Conservation (phyloP, 2,888 invertebrate genomes). For the Spodoptera exigua region DNA sequence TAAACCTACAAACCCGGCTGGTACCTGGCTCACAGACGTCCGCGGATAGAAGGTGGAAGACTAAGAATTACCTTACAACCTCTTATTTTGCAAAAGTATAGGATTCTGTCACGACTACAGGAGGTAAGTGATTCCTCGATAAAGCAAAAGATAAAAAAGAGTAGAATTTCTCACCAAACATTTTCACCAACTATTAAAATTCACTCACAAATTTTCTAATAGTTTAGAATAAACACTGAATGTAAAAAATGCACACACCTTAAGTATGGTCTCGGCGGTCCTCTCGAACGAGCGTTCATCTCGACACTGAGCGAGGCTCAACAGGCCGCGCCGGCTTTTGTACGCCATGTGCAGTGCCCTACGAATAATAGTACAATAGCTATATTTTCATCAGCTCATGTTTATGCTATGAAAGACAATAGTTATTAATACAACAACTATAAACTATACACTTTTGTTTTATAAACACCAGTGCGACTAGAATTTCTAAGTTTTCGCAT, state of each 20-base stretch:
- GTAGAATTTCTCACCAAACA: not conserved
- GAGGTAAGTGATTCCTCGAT: too few relatives aligned
- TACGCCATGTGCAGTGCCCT: conserved; percentile 86
- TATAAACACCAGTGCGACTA: conserved; percentile 79
- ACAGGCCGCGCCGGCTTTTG: conserved; percentile 85
- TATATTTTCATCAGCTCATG: conserved; percentile 71
- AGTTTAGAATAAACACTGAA: conserved; percentile 12
- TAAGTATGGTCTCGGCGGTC: conserved; percentile 83
- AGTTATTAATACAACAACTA: conserved; percentile 84
- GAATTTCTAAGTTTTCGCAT: conserved; percentile 75
- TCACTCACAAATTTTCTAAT: conserved; percentile 2
- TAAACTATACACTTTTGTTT: conserved; percentile 82
- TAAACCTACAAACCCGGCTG: too few relatives aligned
- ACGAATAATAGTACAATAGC: conserved; percentile 75
- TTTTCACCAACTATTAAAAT: conserved; percentile 3
- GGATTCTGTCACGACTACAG: too few relatives aligned
- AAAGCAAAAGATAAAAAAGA: not conserved
- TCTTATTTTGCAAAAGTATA: too few relatives aligned
- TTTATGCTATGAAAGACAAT: conserved; percentile 82
- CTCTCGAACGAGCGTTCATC: conserved; percentile 77
- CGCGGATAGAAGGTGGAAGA: too few relatives aligned
- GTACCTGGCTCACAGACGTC: too few relatives aligned
- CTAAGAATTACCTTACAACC: too few relatives aligned
- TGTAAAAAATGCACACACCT: conserved; percentile 67
- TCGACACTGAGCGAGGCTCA: conserved; percentile 80